A percentile compares a stretch with the other conserved stretches of the same genome.
Conservation (phyloP, 2,113 vertebrate species). For the Cromileptes altivelis region DNA sequence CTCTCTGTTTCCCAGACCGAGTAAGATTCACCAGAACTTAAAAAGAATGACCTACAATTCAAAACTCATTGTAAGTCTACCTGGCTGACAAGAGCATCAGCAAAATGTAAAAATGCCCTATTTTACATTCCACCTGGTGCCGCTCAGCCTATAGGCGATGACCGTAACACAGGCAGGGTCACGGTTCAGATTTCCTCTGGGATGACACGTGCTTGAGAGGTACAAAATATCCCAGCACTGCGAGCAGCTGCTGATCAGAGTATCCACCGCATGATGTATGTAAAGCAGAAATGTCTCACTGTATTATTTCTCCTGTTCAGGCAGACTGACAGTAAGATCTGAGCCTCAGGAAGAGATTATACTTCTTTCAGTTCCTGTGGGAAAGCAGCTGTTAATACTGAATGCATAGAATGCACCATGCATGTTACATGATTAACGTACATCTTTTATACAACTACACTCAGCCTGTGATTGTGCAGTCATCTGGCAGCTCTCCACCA, state of each 20-base stretch:
- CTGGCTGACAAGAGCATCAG: conserved; percentile 25
- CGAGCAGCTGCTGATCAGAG: conserved; percentile 27
- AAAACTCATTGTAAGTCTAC: conserved; percentile 34
- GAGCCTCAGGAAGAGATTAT: neutral
- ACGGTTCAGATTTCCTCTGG: conserved; percentile 38
- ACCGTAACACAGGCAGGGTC: conserved; percentile 33
- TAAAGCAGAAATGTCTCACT: conserved; percentile 2
- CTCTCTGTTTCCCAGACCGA: neutral
- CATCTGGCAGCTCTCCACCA: conserved; percentile 70
- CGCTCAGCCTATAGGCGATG: neutral
- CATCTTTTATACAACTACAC: conserved; percentile 34
- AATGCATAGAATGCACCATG: neutral
- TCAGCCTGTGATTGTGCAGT: conserved; percentile 67
- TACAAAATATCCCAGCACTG: neutral
- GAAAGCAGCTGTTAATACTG: conserved; percentile 14
- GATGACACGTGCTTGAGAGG: conserved; percentile 4
- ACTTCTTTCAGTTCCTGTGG: conserved; percentile 6
- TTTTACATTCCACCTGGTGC: conserved; percentile 59
- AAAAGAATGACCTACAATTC: conserved; percentile 7
- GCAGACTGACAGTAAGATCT: conserved; percentile 25
- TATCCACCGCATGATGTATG: conserved; percentile 1
- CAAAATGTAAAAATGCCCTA: conserved; percentile 59
- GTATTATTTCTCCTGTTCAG: conserved; percentile 4
- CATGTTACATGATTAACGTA: conserved; percentile 41
- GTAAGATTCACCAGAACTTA: neutral